Conservation (phyloP, 2,888 invertebrate genomes). For the Hybos culiciformis region DNA sequence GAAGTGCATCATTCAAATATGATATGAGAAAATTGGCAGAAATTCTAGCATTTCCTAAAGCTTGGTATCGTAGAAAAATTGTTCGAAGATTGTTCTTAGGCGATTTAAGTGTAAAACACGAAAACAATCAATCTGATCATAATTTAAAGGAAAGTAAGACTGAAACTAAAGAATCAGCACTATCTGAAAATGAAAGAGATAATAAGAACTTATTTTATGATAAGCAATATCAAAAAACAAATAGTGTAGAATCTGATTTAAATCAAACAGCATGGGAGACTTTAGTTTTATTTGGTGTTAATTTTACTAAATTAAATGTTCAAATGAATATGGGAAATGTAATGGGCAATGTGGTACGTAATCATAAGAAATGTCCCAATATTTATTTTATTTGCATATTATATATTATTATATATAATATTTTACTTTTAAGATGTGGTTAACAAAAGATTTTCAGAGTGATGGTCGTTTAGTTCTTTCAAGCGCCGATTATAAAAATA, state of each 20-base stretch:
- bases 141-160: slow-evolving; percentile 14
- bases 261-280: slow-evolving; percentile 83
- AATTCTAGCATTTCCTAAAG: slow-evolving; percentile 94
- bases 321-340: slow-evolving; percentile 99
- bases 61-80: slow-evolving; percentile 93
- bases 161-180: slow-evolving; percentile 14
- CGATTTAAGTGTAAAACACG: slow-evolving; percentile 57
- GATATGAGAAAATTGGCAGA: slow-evolving; percentile 96
- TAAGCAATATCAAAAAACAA: slow-evolving; percentile 41
- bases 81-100: slow-evolving; percentile 86
- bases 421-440: slow-evolving; percentile 47
- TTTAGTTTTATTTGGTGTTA: slow-evolving; percentile 86
- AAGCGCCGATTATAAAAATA: slow-evolving; percentile 85
- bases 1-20: slow-evolving; percentile 91
- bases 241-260: slow-evolving; percentile 43
- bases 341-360: slow-evolving; percentile 89
- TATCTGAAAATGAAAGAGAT: neutral
- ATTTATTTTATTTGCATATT: neutral
- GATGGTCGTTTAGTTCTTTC: slow-evolving; percentile 87
- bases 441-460: slow-evolving; percentile 81
- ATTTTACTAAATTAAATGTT: slow-evolving; percentile 90
- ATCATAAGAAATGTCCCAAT: neutral
- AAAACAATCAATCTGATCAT: slow-evolving; percentile 5
- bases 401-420: neutral
- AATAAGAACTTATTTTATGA: neutral